A percentile compares a stretch with the other conserved stretches of the same genome.
Evolutionary conservation across 2,113 vertebrate genomes (phyloP).

Genomic region (Neotragus pygmaeus): DNA sequence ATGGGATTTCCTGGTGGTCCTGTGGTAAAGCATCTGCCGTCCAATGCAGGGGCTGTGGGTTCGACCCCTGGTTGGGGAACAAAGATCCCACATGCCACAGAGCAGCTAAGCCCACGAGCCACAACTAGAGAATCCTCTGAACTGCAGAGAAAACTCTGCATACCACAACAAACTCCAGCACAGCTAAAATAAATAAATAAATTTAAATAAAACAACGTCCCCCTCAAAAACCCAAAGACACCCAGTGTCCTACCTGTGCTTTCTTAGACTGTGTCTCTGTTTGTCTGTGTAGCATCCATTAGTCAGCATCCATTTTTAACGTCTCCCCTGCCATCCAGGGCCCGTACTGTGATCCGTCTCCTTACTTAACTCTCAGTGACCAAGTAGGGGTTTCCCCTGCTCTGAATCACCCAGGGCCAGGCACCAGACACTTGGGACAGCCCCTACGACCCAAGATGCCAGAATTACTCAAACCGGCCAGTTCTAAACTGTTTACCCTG

Average conservation of each 20-base stretch:
- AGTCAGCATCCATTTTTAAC: background rate
- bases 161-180: background rate
- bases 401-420: background rate
- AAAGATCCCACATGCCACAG: background rate
- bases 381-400: background rate
- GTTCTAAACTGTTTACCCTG: background rate
- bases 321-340: background rate
- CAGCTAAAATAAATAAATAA: background rate
- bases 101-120: background rate
- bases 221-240: background rate
- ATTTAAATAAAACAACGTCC: background rate
- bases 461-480: background rate
- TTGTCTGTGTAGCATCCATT: background rate
- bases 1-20: background rate
- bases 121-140: background rate
- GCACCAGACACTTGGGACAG: background rate
- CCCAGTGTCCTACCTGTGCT: background rate
- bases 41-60: background rate
- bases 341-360: background rate
- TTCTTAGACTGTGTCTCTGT: background rate
- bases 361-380: background rate
- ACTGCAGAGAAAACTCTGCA: background rate
- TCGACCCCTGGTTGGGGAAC: background rate
- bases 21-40: background rate
- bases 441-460: background rate